Conservation (phyloP, 2,113 vertebrate species). For the Ptilonorhynchus violaceus region DNA sequence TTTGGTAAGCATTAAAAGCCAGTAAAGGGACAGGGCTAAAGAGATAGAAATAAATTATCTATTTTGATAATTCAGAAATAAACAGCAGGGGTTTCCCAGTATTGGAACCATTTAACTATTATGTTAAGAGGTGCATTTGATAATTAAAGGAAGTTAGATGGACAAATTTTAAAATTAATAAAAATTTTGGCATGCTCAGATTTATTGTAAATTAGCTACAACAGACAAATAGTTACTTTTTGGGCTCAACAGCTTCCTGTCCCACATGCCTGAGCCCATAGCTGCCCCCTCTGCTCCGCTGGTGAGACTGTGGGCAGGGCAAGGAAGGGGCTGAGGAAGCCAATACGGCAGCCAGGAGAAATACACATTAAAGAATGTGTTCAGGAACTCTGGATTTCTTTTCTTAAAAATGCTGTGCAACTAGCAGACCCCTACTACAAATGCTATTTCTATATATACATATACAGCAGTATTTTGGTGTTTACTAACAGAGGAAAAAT, state of each 20-base stretch:
- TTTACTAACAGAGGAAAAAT: background rate
- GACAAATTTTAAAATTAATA: background rate
- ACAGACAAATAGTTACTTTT: background rate
- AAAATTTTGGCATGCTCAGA: background rate
- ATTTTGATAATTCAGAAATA: background rate
- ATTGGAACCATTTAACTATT: background rate
- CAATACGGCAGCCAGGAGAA: background rate
- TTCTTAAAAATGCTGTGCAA: background rate
- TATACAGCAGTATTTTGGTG: background rate
- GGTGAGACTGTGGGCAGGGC: background rate
- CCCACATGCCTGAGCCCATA: rapidly evolving
- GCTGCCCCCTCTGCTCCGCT: background rate
- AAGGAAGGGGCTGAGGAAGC: background rate
- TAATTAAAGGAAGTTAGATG: background rate
- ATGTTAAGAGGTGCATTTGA: background rate
- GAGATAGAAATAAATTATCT: background rate
- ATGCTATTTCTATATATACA: background rate
- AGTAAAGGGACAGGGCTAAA: background rate
- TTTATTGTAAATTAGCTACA: background rate
- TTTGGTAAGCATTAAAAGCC: background rate
- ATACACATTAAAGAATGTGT: rapidly evolving
- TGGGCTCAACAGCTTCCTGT: background rate
- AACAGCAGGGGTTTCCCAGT: background rate
- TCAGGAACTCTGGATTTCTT: background rate
- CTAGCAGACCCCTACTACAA: background rate